Percentiles rank a stretch among this genome's conserved stretches.
Conservation (phyloP, 2,113 vertebrate genomes). For the Etheostoma spectabile region DNA sequence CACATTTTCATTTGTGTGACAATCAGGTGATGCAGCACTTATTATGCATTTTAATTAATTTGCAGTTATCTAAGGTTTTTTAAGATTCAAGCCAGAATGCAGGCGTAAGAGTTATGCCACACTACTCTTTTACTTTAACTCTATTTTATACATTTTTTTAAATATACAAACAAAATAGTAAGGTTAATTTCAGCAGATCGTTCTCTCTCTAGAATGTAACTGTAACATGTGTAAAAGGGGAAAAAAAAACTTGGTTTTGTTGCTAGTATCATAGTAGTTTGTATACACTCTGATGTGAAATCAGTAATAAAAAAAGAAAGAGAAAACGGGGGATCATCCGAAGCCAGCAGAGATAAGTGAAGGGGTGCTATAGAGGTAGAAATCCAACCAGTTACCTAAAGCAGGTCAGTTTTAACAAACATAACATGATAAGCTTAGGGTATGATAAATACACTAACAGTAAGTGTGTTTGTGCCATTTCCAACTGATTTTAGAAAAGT, state of each 20-base stretch:
- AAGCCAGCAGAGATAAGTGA: not conserved
- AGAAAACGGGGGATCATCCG: not conserved
- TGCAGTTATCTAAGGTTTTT: not conserved
- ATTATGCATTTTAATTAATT: not conserved
- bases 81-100: not conserved
- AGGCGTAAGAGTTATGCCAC: not conserved
- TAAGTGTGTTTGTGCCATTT: constrained; percentile 7
- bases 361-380: not conserved
- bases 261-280: not conserved
- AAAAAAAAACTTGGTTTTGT: not conserved
- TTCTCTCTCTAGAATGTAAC: not conserved
- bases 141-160: too few species aligned
- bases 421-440: not conserved
- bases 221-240: not conserved
- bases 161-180: not conserved
- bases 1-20: too few species aligned
- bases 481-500: constrained; percentile 13
- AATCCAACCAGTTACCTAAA: not conserved
- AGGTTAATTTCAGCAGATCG: not conserved
- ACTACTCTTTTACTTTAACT: not conserved
- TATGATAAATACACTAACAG: not conserved
- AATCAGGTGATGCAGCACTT: not conserved
- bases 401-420: not conserved
- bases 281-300: not conserved
- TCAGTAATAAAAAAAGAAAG: not conserved